Evolutionary conservation across 2,888 invertebrate genomes (phyloP).

Genomic region (Drosophila picticornis): DNA sequence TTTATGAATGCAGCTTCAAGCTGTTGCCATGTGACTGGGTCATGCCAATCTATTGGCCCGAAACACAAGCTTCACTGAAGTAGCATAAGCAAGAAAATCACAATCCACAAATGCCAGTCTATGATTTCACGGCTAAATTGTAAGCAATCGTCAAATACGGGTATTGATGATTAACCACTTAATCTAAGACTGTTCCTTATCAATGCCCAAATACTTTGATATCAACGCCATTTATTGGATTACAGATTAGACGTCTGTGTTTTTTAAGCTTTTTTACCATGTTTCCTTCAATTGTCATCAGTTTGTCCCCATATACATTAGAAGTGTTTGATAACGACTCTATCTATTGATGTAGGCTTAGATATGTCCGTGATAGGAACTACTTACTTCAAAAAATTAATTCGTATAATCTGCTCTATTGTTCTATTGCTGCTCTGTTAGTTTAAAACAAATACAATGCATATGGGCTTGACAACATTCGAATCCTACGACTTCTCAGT

Average conservation of each 20-base stretch:
- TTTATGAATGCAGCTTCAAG: conserved; percentile 42
- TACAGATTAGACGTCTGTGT: conserved; percentile 10
- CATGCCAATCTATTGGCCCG: background rate
- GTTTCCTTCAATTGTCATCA: background rate
- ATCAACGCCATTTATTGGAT: conserved; percentile 13
- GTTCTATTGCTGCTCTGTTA: no score
- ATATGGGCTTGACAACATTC: conserved; percentile 7
- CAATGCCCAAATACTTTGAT: conserved; percentile 1
- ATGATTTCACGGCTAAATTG: conserved; percentile 4
- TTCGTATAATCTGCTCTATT: background rate
- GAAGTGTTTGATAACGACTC: conserved; percentile 16
- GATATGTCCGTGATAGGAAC: conserved; percentile 4
- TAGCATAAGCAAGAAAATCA: background rate
- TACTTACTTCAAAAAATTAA: background rate
- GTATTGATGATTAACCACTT: background rate
- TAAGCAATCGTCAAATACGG: background rate
- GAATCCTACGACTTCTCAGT: background rate
- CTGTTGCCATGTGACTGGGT: conserved; percentile 36
- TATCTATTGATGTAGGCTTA: conserved; percentile 11
- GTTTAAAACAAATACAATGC: background rate
- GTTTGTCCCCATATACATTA: background rate
- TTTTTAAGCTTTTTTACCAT: background rate
- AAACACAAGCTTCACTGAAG: background rate
- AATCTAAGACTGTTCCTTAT: background rate
- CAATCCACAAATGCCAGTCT: conserved; percentile 10